Evolutionary conservation across 2,113 vertebrate species (phyloP), one percentile per base, ranked within the genome.

Genomic region (Centropus unirufus): DNA sequence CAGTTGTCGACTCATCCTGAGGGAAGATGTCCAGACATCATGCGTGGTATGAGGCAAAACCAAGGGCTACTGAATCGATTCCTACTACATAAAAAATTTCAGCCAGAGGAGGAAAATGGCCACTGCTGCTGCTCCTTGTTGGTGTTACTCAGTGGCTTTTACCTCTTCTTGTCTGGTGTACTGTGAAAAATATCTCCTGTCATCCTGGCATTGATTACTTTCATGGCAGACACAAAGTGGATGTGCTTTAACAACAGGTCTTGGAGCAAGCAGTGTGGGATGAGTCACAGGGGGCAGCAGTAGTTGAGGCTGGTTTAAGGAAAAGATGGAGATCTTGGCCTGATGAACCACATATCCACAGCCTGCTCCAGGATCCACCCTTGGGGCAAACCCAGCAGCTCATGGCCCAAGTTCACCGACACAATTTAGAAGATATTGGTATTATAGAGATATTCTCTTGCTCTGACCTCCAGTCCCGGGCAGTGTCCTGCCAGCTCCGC

Each of bases 181-280:
- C 12, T 23, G n/a, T 40, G 39, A 47, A 68, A 88, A 88, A 16
- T 7, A 34, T 18, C 15, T 94, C 34, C 22, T 14, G 14, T 12
- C 8, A 16, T 14, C 16, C n/a, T 30, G 27, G 46, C 12, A 1
- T 7, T 36, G 39, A 24, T 49, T 47, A 10, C 52, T 52, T 58
- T 70, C 0, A 1, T 16, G 32, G 70, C 66, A 72, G 42, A 40
- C 0, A 2, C 52, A 22, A 2, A 20, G 6, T 10, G 19, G 42
- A n/a, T 63, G 82, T 88, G 44, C 44, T 18, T 46, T 46, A 46
- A 46, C 17, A 46, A 46, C 44, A 46, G 44, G 44, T 46, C 44
- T 46, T 46, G 44, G 44, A 46, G 19, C 44, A 46, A 46, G 44
- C 2, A 27, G 29, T 1, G 0, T 2, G 3, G 44, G 36, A 51